These are phyloP conservation scores for Hemichromis elongatus DNA, from an alignment of 2,113 vertebrate species.

Conservation along the genomic window DNA sequence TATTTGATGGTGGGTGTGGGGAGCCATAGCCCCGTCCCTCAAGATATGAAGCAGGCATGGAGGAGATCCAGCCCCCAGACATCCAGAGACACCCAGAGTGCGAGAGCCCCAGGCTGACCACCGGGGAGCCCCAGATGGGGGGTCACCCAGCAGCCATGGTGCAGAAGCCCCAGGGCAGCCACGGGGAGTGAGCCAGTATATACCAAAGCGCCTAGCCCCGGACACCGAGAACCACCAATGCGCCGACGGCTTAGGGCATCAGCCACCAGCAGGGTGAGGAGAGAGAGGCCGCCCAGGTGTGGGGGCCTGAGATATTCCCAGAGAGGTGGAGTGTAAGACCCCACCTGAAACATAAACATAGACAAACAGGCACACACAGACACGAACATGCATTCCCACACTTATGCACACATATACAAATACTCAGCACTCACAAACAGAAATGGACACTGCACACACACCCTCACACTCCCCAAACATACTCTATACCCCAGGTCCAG, in stretches of 20 bases:
- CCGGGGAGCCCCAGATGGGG: background rate
- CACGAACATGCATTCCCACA: background rate
- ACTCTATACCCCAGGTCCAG: too few species aligned
- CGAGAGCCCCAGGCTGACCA: background rate
- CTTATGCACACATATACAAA: too few species aligned
- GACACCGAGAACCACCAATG: background rate
- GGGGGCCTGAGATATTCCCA: background rate
- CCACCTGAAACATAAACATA: background rate
- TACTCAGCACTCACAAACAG: too few species aligned
- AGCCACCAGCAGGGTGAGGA: background rate
- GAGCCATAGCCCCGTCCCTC: background rate
- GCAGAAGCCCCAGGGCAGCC: background rate
- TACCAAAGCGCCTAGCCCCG: background rate
- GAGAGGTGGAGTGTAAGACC: background rate
- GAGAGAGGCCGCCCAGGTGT: too few species aligned
- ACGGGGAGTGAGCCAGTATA: background rate
- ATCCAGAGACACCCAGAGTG: background rate
- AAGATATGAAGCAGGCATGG: background rate
- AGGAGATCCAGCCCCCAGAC: background rate
- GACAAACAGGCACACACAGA: fast-evolving
- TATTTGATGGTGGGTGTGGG: fast-evolving
- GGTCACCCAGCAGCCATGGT: background rate
- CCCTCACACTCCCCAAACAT: too few species aligned
- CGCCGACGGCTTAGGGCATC: fast-evolving
- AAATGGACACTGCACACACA: too few species aligned